Evolutionary conservation across 2,888 invertebrate genomes (phyloP), one percentile per base, ranked within the genome.

Genomic region (Choreutis nemorana): DNA sequence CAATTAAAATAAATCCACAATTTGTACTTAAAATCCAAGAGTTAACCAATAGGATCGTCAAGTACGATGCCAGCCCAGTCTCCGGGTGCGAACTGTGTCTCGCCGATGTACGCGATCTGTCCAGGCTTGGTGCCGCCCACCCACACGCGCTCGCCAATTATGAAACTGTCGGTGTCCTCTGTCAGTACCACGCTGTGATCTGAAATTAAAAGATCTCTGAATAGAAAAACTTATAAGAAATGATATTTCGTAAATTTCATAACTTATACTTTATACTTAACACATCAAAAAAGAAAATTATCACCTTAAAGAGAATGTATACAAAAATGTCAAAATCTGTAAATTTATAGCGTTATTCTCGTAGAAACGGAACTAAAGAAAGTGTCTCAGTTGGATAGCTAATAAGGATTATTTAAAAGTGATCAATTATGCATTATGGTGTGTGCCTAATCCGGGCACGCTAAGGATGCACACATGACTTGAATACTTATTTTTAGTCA

Each of bases 41-140:
- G 42, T 78, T 77, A 81, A 90, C 97, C 98, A 51, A 93, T 89
- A 22, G 95, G 87, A 45, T 96, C 94, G 66, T 97, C 97, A 43
- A 99, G 85, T 36, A 95, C 97, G 35, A 99, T 88, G 28, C 97
- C 98, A 27, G 96, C 97, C 97, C 97, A 99, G 42, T 97, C 94
- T 35, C 98, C 98, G 11, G 95, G 94, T 9, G 97, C 97, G 77
- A 98, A 97, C 64, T 96, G 93, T 29, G 97, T 95, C 56, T 94
- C 94, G 15, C 97, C 95, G 32, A 96, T 89, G 66, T 91, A 97
- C 22, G 95, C 93, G 45, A 98, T 92, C 55, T 89, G 87, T 18
- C 97, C 97, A 2, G 94, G 87, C 60, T 97, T 96, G 29, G 87
- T 85, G 31, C 94, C 94, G 46, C 93, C 91, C 38, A 96, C 95